Base-by-base conservation (phyloP, 2,888 invertebrate genomes). In the Neoaliturus tenellus region DNA sequence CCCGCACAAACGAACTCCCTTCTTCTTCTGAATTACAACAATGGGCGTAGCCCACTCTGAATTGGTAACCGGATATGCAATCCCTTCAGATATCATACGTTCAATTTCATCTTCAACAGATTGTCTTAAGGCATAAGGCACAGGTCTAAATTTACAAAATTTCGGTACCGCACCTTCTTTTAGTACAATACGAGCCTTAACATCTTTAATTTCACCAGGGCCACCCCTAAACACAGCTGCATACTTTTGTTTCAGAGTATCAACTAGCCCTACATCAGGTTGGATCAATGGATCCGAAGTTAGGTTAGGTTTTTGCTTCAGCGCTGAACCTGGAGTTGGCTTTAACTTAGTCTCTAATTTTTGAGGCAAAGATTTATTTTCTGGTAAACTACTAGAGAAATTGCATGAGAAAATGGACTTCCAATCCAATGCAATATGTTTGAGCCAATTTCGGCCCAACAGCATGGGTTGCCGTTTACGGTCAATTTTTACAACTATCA, bases 21-120 rank as follows among this genome's bases (percentile, higher is more conserved):
- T 86, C 58, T 81, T 86, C 80, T 89, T 89, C 28, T 87, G 88
- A 3, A 89, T 88, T 58, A 88, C 84, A 0, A 89, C 88, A 6
- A 89, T 88, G 5, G 89, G 89, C 82, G 87, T 87, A 17, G 88
- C 88, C 88, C 88, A 89, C 39, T 87, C 85, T 0, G 82, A 67
- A n/a, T 62, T 20, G 23, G 71, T 82, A 5, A 82, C 82, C 8
- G 17, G 44, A 20, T 82, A 75, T 5, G 73, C 31, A n/a, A 48
- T 48, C 0, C 82, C 82, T 31, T 25, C 35, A 6, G 48, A 6
- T 23, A 75, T 33, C 28, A 82, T 51, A 0, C 69, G n/a, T n/a
- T 80, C 23, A 10, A 80, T 35, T 23, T 83, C 71, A 17, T 51
- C 20, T 51, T 51, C 51, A 1, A 23, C 51, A 23, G 20, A 6